A percentile compares a stretch with the other conserved stretches of the same genome.
These are phyloP conservation scores for Cephalopachus bancanus DNA, from an alignment of 2,797 vertebrate genomes.

Conservation along the genomic window DNA sequence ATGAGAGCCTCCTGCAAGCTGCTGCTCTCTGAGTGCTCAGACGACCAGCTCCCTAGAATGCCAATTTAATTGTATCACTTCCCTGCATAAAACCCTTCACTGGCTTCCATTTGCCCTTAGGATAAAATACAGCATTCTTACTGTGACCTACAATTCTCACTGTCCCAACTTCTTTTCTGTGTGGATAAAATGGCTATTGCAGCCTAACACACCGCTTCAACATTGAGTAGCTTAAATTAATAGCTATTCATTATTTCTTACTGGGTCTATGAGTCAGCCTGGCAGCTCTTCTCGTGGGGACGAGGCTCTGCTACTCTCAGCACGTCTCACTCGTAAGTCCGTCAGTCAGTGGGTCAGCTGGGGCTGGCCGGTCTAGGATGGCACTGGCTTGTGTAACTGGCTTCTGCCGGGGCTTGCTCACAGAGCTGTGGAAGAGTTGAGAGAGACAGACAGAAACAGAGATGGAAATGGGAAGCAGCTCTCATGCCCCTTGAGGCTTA, in stretches of 20 bases:
- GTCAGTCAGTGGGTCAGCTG: background rate
- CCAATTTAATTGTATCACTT: background rate
- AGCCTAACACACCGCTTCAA: background rate
- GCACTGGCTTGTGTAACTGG: rapidly evolving
- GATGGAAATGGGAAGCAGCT: no score
- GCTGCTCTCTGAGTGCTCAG: background rate
- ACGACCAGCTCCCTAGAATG: background rate
- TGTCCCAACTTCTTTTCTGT: background rate
- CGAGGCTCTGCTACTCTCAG: background rate
- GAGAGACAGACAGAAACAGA: background rate
- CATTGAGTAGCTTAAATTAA: no score
- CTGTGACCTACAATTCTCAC: background rate
- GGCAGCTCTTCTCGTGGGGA: background rate
- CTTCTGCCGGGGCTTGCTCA: background rate
- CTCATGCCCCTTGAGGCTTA: rapidly evolving
- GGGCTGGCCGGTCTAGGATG: background rate
- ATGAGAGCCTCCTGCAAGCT: background rate
- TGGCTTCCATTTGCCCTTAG: background rate
- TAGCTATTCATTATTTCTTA: background rate
- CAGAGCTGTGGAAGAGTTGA: background rate
- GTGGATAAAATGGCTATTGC: background rate
- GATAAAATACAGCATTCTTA: background rate
- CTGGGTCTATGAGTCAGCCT: background rate
- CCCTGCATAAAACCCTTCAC: no score
- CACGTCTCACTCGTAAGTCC: background rate